Percentiles rank a stretch among this genome's conserved stretches.
These are phyloP conservation scores for Cryptophagus acutangulus DNA, from an alignment of 2,888 invertebrate genomes.

Conservation along the genomic window DNA sequence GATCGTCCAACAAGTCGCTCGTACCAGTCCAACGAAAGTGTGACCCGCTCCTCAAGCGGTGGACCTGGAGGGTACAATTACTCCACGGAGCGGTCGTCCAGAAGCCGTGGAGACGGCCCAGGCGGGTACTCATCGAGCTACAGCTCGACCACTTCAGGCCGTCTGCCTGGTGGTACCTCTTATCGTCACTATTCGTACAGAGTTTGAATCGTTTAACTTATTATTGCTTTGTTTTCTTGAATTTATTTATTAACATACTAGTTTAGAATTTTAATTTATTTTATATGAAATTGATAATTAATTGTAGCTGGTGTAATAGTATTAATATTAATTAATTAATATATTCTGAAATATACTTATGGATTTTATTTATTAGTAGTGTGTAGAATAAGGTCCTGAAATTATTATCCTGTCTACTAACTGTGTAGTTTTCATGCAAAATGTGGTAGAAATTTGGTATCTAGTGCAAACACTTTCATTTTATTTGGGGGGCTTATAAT, in stretches of 20 bases:
- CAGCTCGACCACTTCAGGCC: slow-evolving; percentile 71
- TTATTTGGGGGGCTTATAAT: slow-evolving; percentile 1
- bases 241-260: no score
- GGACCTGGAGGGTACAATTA: slow-evolving; percentile 68
- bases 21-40: slow-evolving; percentile 64
- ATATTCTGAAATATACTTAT: no score
- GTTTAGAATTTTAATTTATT: no score
- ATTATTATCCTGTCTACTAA: slow-evolving; percentile 25
- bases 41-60: slow-evolving; percentile 60
- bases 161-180: slow-evolving; percentile 74
- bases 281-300: neutral
- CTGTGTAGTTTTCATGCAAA: slow-evolving; percentile 18
- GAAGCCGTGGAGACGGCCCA: slow-evolving; percentile 66
- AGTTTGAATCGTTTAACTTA: slow-evolving; percentile 56
- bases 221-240: neutral
- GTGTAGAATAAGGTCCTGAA: neutral
- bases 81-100: slow-evolving; percentile 65
- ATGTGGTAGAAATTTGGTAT: slow-evolving; percentile 12
- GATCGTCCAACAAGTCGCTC: slow-evolving; percentile 58
- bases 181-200: slow-evolving; percentile 86
- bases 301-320: neutral
- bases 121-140: slow-evolving; percentile 75
- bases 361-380: no score
- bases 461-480: slow-evolving; percentile 20
- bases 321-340: no score